Percentiles rank a stretch among this genome's conserved stretches.
Evolutionary conservation across 2,113 vertebrate genomes (phyloP).

Genomic region (Papio anubis): DNA sequence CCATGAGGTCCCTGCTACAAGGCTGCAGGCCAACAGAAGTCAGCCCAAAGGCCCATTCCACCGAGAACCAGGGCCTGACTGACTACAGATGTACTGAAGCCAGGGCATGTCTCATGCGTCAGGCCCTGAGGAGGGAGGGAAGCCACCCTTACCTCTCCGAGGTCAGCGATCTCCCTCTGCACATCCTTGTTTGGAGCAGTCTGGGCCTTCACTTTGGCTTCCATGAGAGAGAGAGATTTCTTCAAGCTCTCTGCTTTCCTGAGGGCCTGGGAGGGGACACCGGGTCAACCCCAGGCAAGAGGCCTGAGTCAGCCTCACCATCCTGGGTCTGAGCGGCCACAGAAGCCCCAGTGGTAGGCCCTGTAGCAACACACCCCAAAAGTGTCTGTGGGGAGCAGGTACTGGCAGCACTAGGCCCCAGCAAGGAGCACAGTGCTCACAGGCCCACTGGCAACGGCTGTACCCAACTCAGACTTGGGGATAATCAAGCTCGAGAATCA

Average conservation of each 20-base stretch:
- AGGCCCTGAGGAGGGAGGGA: neutral
- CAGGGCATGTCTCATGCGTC: neutral
- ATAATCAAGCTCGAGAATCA: rapidly evolving
- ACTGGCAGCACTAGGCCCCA: neutral
- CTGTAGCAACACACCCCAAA: neutral
- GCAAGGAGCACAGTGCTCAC: neutral
- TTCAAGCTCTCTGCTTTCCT: constrained; percentile 92
- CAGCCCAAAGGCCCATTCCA: neutral
- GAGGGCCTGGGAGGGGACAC: constrained; percentile 87
- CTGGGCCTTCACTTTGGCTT: constrained; percentile 93
- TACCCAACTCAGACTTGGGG: neutral
- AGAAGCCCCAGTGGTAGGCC: neutral
- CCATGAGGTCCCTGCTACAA: neutral
- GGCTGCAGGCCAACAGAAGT: neutral
- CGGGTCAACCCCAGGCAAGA: neutral
- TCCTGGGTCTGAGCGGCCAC: neutral
- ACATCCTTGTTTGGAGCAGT: constrained; percentile 94
- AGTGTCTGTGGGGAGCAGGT: neutral
- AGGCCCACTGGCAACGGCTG: neutral
- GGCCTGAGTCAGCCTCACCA: neutral
- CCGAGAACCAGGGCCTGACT: neutral
- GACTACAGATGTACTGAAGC: neutral
- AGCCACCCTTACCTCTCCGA: constrained; percentile 89
- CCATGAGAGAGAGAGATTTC: constrained; percentile 86
- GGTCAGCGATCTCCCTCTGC: constrained; percentile 95